phyloP scores from a whole-genome alignment of 2,797 vertebrate genomes.

The Clarias platycephalus region DNA sequence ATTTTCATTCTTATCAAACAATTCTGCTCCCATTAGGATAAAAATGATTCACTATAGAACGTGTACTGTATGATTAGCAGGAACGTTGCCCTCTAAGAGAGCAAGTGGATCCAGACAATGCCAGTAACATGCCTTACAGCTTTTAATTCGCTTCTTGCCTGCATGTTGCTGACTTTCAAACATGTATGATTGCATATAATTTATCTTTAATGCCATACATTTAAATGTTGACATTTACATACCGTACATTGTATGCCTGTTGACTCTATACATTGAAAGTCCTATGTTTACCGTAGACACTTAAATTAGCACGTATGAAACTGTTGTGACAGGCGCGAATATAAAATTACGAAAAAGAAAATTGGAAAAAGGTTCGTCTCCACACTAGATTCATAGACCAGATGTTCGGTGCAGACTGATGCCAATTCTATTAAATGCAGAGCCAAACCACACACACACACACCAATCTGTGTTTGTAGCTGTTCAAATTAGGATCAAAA shows the following conservation, averaged over 20 bases:
- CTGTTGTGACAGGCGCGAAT: background rate
- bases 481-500: constrained; percentile 69
- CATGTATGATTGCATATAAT: background rate
- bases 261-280: background rate
- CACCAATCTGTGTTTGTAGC: constrained; percentile 65
- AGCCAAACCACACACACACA: constrained; percentile 67
- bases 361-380: constrained; percentile 10
- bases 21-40: background rate
- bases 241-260: background rate
- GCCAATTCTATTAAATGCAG: constrained; percentile 65
- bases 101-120: background rate
- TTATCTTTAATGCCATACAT: background rate
- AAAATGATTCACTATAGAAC: background rate
- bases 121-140: background rate
- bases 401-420: constrained; percentile 64
- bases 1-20: background rate
- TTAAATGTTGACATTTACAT: background rate
- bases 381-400: constrained; percentile 61
- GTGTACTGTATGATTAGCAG: background rate
- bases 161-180: background rate
- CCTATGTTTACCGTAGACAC: background rate
- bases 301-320: background rate
- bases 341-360: constrained; percentile 17
- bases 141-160: background rate
- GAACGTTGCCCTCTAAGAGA: background rate